phyloP scores from a whole-genome alignment of 2,113 vertebrate genomes.

The Carettochelys insculpta region DNA sequence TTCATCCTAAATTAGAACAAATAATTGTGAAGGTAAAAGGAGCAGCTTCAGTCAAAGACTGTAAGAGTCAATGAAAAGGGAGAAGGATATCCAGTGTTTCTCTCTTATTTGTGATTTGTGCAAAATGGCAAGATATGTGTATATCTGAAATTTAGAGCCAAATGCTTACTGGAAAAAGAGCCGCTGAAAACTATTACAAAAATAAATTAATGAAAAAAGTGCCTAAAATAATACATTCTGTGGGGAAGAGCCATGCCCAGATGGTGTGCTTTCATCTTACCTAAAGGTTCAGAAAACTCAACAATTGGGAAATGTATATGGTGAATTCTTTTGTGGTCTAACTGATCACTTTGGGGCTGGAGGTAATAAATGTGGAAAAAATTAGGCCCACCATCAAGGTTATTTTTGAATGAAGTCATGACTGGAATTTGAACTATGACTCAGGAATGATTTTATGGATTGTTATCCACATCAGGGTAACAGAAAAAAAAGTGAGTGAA shows the following conservation, averaged over 20 bases:
- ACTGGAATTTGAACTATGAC: not conserved
- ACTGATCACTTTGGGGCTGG: not conserved
- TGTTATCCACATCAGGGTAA: not conserved
- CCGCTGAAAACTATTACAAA: not conserved
- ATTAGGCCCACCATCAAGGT: not conserved
- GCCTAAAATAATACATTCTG: not conserved
- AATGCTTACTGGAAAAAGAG: not conserved
- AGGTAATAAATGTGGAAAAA: not conserved
- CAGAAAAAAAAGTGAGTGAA: not conserved
- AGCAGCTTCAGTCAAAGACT: conserved; percentile 10
- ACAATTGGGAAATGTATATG: not conserved
- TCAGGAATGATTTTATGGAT: not conserved
- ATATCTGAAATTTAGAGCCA: not conserved
- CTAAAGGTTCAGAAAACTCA: not conserved
- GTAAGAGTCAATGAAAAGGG: conserved; percentile 3
- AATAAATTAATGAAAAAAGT: not conserved
- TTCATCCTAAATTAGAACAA: not conserved
- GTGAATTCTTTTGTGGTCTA: not conserved
- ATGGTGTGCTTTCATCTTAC: not conserved
- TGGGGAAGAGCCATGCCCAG: not conserved
- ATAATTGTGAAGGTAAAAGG: conserved; percentile 37
- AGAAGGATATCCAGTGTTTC: not conserved
- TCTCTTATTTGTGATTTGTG: not conserved
- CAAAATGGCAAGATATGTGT: not conserved
- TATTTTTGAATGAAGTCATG: not conserved